A percentile compares a stretch with the other conserved stretches of the same genome.
Conservation (phyloP, 2,888 invertebrate species). For the Diarsia dahlii region DNA sequence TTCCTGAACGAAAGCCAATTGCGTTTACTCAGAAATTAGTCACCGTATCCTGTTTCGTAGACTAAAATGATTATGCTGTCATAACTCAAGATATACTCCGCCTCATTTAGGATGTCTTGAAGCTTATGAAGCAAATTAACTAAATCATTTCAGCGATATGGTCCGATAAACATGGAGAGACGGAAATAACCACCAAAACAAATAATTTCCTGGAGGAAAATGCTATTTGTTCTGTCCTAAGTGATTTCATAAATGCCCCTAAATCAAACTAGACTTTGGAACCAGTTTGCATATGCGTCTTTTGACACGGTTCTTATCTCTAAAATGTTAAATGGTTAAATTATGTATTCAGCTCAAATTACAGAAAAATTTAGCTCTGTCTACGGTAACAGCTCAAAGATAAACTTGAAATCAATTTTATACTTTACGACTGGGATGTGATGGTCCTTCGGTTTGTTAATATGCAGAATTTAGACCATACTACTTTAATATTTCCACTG, state of each 20-base stretch:
- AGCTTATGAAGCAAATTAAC: slow-evolving; percentile 15
- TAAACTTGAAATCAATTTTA: slow-evolving; percentile 12
- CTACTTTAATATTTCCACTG: neutral
- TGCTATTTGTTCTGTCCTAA: neutral
- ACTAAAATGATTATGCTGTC: slow-evolving; percentile 52
- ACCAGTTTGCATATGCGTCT: slow-evolving; percentile 17
- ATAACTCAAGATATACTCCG: slow-evolving; percentile 31
- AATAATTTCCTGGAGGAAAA: slow-evolving; percentile 9
- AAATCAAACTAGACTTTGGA: slow-evolving; percentile 8
- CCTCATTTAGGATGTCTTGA: slow-evolving; percentile 34
- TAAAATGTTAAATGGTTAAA: slow-evolving; percentile 2
- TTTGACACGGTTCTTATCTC: slow-evolving; percentile 21
- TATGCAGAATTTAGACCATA: neutral
- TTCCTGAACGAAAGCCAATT: slow-evolving; percentile 51
- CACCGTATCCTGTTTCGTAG: slow-evolving; percentile 47
- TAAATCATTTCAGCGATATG: slow-evolving; percentile 15
- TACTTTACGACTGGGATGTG: neutral
- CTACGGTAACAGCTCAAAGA: neutral
- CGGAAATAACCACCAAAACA: slow-evolving; percentile 7
- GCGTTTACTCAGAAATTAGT: slow-evolving; percentile 54
- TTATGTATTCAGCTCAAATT: slow-evolving; percentile 26
- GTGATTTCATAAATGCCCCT: neutral
- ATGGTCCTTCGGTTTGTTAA: neutral
- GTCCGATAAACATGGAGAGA: neutral
- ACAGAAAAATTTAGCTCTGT: slow-evolving; percentile 1